Evolutionary conservation across 2,888 invertebrate genomes (phyloP).

Genomic region (Xiphydria camelus): DNA sequence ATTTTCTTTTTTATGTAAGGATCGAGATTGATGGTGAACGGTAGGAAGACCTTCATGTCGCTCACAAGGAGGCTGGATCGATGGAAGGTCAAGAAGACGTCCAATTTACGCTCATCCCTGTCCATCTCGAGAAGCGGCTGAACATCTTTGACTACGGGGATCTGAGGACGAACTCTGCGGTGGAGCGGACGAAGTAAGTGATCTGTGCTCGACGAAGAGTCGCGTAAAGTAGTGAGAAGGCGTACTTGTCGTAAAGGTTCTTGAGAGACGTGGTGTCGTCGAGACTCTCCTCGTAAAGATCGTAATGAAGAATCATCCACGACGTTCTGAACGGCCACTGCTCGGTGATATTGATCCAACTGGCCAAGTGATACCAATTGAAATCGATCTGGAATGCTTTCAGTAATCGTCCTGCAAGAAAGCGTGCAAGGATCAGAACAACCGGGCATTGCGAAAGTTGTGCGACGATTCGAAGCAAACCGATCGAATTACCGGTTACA

Average conservation of each 20-base stretch:
- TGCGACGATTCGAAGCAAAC: no score
- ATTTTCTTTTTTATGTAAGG: slow-evolving; percentile 97
- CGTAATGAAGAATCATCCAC: slow-evolving; percentile 95
- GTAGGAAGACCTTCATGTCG: slow-evolving; percentile 92
- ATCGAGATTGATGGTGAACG: slow-evolving; percentile 97
- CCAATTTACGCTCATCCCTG: slow-evolving; percentile 92
- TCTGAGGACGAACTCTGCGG: slow-evolving; percentile 79
- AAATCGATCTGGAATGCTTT: slow-evolving; percentile 99
- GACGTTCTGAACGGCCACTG: slow-evolving; percentile 98
- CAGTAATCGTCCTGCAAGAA: slow-evolving; percentile 78
- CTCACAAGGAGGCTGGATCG: slow-evolving; percentile 81
- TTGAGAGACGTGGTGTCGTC: slow-evolving; percentile 87
- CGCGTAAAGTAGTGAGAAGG: background rate
- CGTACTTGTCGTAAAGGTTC: slow-evolving; percentile 91
- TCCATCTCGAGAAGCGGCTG: slow-evolving; percentile 90
- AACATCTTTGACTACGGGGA: slow-evolving; percentile 83
- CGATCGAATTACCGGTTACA: slow-evolving; percentile 73
- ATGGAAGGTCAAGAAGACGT: slow-evolving; percentile 89
- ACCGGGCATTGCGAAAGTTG: background rate
- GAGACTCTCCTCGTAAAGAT: slow-evolving; percentile 82
- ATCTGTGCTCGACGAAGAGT: background rate
- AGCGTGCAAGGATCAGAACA: background rate
- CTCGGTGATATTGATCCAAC: slow-evolving; percentile 98
- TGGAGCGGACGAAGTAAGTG: slow-evolving; percentile 20
- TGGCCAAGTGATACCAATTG: slow-evolving; percentile 97